Base-by-base conservation (phyloP, 2,113 vertebrate species). In the Ctenodactylus gundi region DNA sequence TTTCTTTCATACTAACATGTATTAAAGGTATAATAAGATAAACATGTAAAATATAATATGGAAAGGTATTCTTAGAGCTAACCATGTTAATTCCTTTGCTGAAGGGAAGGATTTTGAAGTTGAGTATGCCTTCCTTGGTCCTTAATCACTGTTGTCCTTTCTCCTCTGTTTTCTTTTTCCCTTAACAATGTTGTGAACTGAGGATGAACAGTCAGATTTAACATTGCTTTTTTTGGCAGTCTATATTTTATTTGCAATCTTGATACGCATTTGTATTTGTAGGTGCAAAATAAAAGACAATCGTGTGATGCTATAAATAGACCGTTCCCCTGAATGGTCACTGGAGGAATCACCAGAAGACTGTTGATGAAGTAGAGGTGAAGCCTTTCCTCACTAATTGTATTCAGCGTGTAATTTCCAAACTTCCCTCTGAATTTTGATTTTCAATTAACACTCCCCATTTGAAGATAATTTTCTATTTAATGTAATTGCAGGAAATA, bases 401-500 rank as follows among this genome's bases (percentile, higher is more conserved):
- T 98, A 98, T 98, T 98, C 98, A 98, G 98, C 97, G 97, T 97
- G 97, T 97, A 98, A 98, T 98, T 98, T 98, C 98, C 98, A 98
- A 99, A 99, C 98, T 99, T 99, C 98, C 98, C 98, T 98, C 98
- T 97, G 98, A 99, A 99, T 99, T 99, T 99, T 99, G 98, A 99
- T 99, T 99, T 99, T 99, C 98, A 99, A 99, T 99, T 99, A 99
- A 98, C 98, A 98, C 98, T 98, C 98, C 97, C 98, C 98, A 99
- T 99, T 99, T 99, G 98, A 98, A 99, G 98, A 99, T 99, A 98
- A 98, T 98, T 99, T 99, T 99, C 98, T 99, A 98, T 99, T 99
- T 98, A 98, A 99, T 99, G 97, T 99, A 99, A 99, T 99, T 99
- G 98, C 98, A 99, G 99, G 99, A 99, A 99, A 99, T 98, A 99